Evolutionary conservation across 2,113 vertebrate species (phyloP).

Genomic region (Helogale parvula): DNA sequence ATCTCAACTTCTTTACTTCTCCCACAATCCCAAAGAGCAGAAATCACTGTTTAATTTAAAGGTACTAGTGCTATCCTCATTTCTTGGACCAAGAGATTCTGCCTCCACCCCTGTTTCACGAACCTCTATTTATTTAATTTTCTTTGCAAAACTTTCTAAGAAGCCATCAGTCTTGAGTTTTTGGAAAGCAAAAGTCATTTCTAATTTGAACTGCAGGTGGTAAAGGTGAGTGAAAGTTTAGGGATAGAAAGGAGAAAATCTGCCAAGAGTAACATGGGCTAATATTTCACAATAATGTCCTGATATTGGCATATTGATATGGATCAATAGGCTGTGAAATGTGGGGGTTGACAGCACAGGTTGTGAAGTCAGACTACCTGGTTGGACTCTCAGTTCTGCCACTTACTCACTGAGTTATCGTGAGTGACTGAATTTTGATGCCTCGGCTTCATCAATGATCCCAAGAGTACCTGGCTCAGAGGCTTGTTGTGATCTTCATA

Average conservation of each 20-base stretch:
- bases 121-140: neutral
- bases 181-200: neutral
- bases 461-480: neutral
- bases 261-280: neutral
- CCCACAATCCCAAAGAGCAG: neutral
- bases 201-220: neutral
- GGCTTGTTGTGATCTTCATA: neutral
- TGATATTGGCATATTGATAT: too few relatives aligned
- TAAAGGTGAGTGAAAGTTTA: neutral
- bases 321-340: neutral
- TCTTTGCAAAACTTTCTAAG: neutral
- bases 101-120: neutral
- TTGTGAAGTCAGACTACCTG: neutral
- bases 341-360: neutral
- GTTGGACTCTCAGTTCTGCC: neutral
- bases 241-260: neutral
- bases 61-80: neutral
- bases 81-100: neutral
- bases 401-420: neutral
- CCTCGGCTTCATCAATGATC: neutral
- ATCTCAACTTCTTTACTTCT: neutral
- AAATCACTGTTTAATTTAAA: neutral
- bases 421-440: neutral
- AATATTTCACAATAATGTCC: neutral
- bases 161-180: neutral